Conservation (phyloP, 2,888 invertebrate genomes). For the Globia sparganii region DNA sequence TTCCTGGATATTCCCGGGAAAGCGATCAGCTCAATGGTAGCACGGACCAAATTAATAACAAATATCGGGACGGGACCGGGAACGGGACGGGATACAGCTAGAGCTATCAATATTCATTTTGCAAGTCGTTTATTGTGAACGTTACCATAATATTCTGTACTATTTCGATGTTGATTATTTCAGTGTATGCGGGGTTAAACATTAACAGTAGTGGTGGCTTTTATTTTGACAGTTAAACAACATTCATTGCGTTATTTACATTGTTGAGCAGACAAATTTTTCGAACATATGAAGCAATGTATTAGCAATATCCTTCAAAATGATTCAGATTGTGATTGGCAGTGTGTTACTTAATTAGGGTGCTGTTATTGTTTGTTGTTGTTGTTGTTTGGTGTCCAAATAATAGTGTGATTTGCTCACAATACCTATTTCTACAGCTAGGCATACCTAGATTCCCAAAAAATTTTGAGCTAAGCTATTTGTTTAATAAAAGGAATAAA, state of each 20-base stretch:
- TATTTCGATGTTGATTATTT: neutral
- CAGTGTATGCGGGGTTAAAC: neutral
- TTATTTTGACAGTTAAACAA: neutral
- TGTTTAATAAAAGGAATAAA: neutral
- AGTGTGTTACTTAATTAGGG: too few relatives aligned
- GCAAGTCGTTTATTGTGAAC: neutral
- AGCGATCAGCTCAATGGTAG: slow-evolving; percentile 16
- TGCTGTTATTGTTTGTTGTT: neutral
- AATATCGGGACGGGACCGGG: slow-evolving; percentile 25
- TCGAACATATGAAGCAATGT: too few relatives aligned
- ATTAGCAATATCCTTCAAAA: neutral
- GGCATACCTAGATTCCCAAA: too few relatives aligned
- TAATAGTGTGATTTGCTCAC: neutral
- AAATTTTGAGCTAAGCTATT: neutral
- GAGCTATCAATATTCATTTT: slow-evolving; percentile 9
- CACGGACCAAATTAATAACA: slow-evolving; percentile 34
- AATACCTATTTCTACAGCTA: neutral
- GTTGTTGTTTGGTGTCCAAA: neutral
- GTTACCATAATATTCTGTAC: neutral
- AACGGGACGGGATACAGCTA: neutral
- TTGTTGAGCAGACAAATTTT: neutral
- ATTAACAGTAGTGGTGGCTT: neutral
- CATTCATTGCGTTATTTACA: neutral
- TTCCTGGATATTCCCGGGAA: slow-evolving; percentile 24
- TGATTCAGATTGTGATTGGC: neutral